Evolutionary conservation across 2,888 invertebrate species (phyloP).

Genomic region (Heliconius cydno): DNA sequence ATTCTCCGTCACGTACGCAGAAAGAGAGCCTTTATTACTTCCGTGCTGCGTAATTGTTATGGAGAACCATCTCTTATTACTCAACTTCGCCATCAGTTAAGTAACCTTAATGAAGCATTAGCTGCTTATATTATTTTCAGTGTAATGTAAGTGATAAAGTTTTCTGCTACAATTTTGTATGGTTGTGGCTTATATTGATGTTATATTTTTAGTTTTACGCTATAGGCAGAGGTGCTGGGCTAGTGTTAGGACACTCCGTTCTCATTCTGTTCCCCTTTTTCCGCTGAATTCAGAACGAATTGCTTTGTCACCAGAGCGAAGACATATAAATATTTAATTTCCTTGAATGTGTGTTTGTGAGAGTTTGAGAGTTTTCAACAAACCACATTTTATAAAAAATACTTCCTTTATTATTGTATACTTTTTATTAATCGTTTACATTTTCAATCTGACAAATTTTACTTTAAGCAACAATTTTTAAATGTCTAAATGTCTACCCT

Average conservation of each 20-base stretch:
- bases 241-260: no score
- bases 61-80: constrained; percentile 74
- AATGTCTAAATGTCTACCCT: neutral
- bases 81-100: constrained; percentile 66
- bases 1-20: constrained; percentile 74
- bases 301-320: no score
- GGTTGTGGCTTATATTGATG: no score
- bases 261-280: no score
- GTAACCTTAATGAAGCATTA: constrained; percentile 57
- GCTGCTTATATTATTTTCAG: constrained; percentile 37
- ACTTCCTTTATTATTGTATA: no score
- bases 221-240: no score
- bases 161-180: neutral
- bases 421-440: neutral
- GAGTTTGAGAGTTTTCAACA: no score
- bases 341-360: no score
- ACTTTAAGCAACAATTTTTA: neutral
- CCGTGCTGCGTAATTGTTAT: constrained; percentile 76
- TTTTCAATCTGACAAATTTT: neutral
- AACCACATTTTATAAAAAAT: no score
- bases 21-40: constrained; percentile 80
- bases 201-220: no score
- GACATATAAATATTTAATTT: no score
- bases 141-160: constrained; percentile 6
- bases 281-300: no score